A percentile compares a stretch with the other conserved stretches of the same genome.
phyloP scores from a whole-genome alignment of 2,113 vertebrate genomes.

The Pithys albifrons region DNA sequence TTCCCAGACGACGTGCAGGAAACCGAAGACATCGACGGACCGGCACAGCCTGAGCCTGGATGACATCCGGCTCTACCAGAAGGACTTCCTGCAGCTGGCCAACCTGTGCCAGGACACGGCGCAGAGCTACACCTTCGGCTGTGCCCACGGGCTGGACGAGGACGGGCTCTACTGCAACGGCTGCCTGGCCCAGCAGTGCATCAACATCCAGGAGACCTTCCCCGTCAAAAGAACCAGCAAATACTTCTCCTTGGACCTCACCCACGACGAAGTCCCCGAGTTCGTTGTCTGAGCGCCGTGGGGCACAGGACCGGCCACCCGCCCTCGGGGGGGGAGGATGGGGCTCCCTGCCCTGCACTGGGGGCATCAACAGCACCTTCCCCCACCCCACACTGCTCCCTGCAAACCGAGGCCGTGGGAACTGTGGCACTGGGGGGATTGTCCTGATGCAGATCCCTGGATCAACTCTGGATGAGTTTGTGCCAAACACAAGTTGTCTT shows the following conservation, averaged over 20 bases:
- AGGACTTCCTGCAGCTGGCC: constrained; percentile 89
- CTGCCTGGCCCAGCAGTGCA: constrained; percentile 87
- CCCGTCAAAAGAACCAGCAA: constrained; percentile 96
- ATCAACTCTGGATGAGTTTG: background rate
- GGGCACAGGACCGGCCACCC: background rate
- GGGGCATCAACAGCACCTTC: background rate
- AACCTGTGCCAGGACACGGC: constrained; percentile 94
- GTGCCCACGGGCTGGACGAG: constrained; percentile 86
- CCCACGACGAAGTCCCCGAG: constrained; percentile 91
- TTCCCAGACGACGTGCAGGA: constrained; percentile 82
- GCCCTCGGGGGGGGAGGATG: background rate
- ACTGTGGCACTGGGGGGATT: constrained; percentile 22
- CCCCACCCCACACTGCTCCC: background rate
- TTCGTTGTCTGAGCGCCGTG: constrained; percentile 86
- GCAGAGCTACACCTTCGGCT: constrained; percentile 97
- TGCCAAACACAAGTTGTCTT: background rate
- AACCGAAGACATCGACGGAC: constrained; percentile 90
- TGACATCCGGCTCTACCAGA: constrained; percentile 94
- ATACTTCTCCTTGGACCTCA: constrained; percentile 96
- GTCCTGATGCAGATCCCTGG: background rate
- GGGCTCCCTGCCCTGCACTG: background rate
- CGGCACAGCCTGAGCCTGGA: constrained; percentile 97
- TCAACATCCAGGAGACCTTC: constrained; percentile 83
- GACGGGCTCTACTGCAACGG: constrained; percentile 82
- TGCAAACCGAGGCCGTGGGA: background rate